A percentile compares a stretch with the other conserved stretches of the same genome.
Evolutionary conservation across 2,797 vertebrate species (phyloP).

Genomic region (Tokudaia tokunoshimensis): DNA sequence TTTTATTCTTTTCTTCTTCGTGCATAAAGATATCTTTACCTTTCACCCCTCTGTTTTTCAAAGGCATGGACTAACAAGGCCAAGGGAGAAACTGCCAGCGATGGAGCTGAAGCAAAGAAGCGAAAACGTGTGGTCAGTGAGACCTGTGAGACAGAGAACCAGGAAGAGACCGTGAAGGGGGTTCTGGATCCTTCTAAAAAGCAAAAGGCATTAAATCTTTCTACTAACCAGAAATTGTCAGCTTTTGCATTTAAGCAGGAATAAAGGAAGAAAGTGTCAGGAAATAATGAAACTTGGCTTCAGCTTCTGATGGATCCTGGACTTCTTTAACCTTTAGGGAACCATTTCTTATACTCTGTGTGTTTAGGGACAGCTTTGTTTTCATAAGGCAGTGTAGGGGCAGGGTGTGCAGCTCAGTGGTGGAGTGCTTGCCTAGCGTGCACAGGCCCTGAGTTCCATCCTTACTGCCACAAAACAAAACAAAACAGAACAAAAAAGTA

Average conservation of each 20-base stretch:
- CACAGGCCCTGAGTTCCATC: not conserved
- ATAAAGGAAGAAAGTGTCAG: slow-evolving; percentile 59
- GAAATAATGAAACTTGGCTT: not conserved
- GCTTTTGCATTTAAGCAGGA: slow-evolving; percentile 95
- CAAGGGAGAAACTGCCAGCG: slow-evolving; percentile 87
- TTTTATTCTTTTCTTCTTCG: slow-evolving; percentile 47
- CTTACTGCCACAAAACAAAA: not conserved
- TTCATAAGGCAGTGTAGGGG: not conserved
- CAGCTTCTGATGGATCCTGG: slow-evolving; percentile 16
- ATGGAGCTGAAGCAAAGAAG: slow-evolving; percentile 91
- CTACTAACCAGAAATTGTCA: slow-evolving; percentile 90
- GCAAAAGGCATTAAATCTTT: slow-evolving; percentile 88
- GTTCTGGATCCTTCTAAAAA: slow-evolving; percentile 91
- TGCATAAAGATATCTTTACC: slow-evolving; percentile 44
- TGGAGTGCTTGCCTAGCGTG: not conserved
- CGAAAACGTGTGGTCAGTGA: slow-evolving; percentile 88
- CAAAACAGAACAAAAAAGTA: not conserved
- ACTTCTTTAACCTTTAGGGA: not conserved
- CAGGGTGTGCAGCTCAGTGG: not conserved
- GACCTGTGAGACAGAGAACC: slow-evolving; percentile 75
- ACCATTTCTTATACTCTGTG: not conserved
- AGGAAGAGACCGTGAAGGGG: slow-evolving; percentile 75
- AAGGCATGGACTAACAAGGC: slow-evolving; percentile 95
- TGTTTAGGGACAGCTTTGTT: slow-evolving; percentile 18
- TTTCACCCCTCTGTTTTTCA: slow-evolving; percentile 40